Percentiles rank a stretch among this genome's conserved stretches.
Conservation (phyloP, 2,797 vertebrate species). For the Amphiprion clarkii region DNA sequence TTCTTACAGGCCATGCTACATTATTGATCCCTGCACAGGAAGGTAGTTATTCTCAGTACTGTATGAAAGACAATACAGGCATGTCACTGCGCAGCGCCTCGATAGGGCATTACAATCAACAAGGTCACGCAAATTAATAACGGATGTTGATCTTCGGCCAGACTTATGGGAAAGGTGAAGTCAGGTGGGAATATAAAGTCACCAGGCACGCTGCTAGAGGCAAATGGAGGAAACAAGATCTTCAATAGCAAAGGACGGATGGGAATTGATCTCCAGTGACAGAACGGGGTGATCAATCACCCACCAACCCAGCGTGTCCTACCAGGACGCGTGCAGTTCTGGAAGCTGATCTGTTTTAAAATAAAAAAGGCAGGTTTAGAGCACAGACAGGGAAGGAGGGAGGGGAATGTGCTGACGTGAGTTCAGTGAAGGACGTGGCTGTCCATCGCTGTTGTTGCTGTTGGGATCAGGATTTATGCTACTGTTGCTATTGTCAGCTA, state of each 20-base stretch:
- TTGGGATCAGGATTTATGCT: slow-evolving; percentile 61
- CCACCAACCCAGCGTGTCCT: slow-evolving; percentile 28
- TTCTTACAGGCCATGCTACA: slow-evolving; percentile 61
- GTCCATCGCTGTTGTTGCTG: slow-evolving; percentile 48
- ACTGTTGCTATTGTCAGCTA: slow-evolving; percentile 63
- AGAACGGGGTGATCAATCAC: slow-evolving; percentile 54
- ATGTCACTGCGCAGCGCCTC: slow-evolving; percentile 28
- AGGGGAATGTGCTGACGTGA: slow-evolving; percentile 49
- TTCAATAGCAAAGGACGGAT: slow-evolving; percentile 49
- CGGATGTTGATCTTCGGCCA: slow-evolving; percentile 60
- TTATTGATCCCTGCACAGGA: slow-evolving; percentile 80
- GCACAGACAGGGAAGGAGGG: slow-evolving; percentile 2
- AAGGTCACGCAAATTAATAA: slow-evolving; percentile 75
- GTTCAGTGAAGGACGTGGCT: slow-evolving; percentile 56
- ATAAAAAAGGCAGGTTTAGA: slow-evolving; percentile 4
- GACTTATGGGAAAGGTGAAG: slow-evolving; percentile 66
- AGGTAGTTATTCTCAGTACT: slow-evolving; percentile 76
- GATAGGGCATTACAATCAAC: slow-evolving; percentile 64
- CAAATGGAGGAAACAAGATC: slow-evolving; percentile 65
- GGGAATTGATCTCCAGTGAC: slow-evolving; percentile 66
- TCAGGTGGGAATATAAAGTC: slow-evolving; percentile 61
- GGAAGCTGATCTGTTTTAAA: slow-evolving; percentile 38
- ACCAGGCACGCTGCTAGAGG: slow-evolving; percentile 21
- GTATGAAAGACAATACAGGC: slow-evolving; percentile 78
- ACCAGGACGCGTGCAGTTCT: slow-evolving; percentile 28